Percentiles rank a stretch among this genome's conserved stretches.
Evolutionary conservation across 2,113 vertebrate genomes (phyloP).

Genomic region (Otocyon megalotis): DNA sequence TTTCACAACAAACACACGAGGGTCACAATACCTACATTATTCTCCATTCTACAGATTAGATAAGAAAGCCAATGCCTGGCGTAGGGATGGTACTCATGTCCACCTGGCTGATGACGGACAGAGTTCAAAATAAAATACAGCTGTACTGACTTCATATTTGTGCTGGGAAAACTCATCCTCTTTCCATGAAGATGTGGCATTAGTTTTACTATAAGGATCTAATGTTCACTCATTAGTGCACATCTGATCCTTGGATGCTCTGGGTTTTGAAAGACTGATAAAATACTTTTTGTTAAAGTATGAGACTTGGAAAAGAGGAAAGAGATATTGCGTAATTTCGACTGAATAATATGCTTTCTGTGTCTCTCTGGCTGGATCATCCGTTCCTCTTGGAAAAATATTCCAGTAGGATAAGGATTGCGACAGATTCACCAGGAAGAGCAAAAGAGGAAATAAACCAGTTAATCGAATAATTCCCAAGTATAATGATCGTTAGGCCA

Average conservation of each 20-base stretch:
- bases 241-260: neutral
- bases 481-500: neutral
- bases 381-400: neutral
- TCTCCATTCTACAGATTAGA: neutral
- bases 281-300: slow-evolving; percentile 35
- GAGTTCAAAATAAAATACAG: neutral
- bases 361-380: slow-evolving; percentile 2
- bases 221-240: neutral
- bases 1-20: neutral
- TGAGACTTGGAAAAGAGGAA: slow-evolving; percentile 18
- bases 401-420: neutral
- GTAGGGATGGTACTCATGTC: neutral
- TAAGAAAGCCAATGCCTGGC: neutral
- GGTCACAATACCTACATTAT: neutral
- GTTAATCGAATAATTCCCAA: neutral
- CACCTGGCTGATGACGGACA: neutral
- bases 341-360: slow-evolving; percentile 24
- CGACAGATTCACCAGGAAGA: neutral
- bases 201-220: neutral
- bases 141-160: neutral
- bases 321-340: neutral
- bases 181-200: neutral
- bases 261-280: neutral
- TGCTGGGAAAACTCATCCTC: neutral
- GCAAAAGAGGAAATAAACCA: neutral